Evolutionary conservation across 2,888 invertebrate species (phyloP).

Genomic region (Zygogramma bicolorata): DNA sequence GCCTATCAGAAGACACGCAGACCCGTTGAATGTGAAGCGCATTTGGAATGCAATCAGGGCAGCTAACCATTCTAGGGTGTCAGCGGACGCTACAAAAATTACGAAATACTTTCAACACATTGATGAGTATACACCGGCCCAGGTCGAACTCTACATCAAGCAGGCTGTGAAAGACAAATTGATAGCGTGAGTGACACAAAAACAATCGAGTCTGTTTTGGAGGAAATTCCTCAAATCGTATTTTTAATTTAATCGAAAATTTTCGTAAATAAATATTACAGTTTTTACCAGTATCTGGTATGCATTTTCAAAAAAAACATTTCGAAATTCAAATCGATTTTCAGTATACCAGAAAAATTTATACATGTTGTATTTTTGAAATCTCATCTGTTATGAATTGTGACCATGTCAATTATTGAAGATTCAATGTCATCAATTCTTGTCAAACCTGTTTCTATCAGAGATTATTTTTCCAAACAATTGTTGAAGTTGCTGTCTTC

Average conservation of each 20-base stretch:
- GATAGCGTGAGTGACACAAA: slow-evolving; percentile 57
- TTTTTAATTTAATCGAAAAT: too few relatives aligned
- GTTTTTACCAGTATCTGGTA: too few relatives aligned
- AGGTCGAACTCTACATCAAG: slow-evolving; percentile 61
- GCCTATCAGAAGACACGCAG: slow-evolving; percentile 62
- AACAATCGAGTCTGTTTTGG: neutral
- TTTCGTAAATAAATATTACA: too few relatives aligned
- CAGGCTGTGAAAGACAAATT: slow-evolving; percentile 61
- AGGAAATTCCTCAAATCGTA: too few relatives aligned
- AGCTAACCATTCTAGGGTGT: slow-evolving; percentile 54
- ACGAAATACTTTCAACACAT: slow-evolving; percentile 59
- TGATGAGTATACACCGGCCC: slow-evolving; percentile 53
- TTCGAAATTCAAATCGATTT: too few relatives aligned
- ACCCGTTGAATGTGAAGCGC: slow-evolving; percentile 62
- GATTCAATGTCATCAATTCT: too few relatives aligned
- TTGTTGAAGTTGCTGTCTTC: neutral
- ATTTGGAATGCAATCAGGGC: slow-evolving; percentile 65
- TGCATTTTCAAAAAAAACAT: too few relatives aligned
- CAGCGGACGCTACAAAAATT: slow-evolving; percentile 58
- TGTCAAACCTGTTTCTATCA: neutral
- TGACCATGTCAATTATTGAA: too few relatives aligned
- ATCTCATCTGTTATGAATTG: too few relatives aligned
- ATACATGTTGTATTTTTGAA: too few relatives aligned
- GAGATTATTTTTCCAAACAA: too few relatives aligned
- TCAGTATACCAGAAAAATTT: too few relatives aligned